Percentiles rank a stretch among this genome's conserved stretches.
Conservation (phyloP, 92 coral and sea anemone genomes). For the Scolanthus callimorphus region DNA sequence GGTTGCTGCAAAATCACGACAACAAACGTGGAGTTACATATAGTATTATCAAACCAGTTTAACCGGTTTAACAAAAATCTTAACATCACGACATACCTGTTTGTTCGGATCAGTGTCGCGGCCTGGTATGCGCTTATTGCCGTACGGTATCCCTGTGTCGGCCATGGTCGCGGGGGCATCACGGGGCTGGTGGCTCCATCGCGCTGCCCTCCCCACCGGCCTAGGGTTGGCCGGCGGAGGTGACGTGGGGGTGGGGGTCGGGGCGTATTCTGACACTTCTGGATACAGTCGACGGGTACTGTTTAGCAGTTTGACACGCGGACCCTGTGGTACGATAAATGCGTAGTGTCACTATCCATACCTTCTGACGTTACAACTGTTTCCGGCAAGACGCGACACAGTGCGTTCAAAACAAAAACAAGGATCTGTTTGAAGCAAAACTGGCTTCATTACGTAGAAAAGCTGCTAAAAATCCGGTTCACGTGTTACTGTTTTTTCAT, state of each 20-base stretch:
- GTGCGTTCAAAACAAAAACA: no score
- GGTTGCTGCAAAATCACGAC: conserved; percentile 25
- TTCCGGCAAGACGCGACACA: no score
- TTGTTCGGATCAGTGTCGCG: conserved; percentile 63
- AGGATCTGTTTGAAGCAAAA: no score
- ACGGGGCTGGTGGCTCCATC: conserved; percentile 79
- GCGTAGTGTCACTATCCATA: no score
- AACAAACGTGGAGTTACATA: background rate
- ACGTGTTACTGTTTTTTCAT: no score
- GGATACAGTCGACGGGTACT: conserved; percentile 70
- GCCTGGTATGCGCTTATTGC: conserved; percentile 60
- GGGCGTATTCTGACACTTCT: conserved; percentile 44
- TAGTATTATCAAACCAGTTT: background rate
- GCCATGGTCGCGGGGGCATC: conserved; percentile 42
- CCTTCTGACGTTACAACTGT: no score
- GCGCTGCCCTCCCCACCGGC: conserved; percentile 69
- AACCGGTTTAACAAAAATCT: background rate
- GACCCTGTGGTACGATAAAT: conserved; percentile 64
- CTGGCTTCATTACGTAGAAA: no score
- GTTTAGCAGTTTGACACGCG: conserved; percentile 75
- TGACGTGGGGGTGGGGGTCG: conserved; percentile 44
- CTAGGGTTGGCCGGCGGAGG: conserved; percentile 39
- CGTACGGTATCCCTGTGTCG: conserved; percentile 53
- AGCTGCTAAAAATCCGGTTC: no score
- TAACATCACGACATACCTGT: conserved; percentile 34